Evolutionary conservation across 2,113 vertebrate genomes (phyloP).

Genomic region (Charina bottae): DNA sequence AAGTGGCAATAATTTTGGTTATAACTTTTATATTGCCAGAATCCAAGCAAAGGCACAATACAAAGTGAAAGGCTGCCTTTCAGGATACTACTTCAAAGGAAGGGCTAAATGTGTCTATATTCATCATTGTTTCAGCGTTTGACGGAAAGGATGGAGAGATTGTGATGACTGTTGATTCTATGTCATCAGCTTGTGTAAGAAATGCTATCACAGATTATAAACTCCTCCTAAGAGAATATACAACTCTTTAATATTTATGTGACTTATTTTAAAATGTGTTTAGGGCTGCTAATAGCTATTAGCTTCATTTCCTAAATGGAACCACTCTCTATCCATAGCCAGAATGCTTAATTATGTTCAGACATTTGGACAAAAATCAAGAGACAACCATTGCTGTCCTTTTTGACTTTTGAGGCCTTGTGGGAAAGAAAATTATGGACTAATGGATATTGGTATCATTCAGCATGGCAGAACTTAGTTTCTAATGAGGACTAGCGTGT

Average conservation of each 20-base stretch:
- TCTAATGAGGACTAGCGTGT: background rate
- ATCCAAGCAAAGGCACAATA: background rate
- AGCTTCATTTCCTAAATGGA: background rate
- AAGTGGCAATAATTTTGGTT: background rate
- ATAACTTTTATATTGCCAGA: background rate
- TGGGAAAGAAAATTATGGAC: background rate
- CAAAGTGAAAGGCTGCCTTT: background rate
- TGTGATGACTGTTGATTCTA: background rate
- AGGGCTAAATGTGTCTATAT: background rate
- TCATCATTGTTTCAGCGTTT: too few species aligned
- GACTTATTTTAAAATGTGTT: background rate
- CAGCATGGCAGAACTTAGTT: background rate
- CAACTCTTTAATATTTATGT: background rate
- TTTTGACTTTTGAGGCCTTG: background rate
- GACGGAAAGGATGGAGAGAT: background rate
- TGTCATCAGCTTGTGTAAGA: background rate
- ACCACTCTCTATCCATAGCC: background rate
- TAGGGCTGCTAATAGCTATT: background rate
- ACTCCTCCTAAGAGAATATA: background rate
- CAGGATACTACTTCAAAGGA: background rate
- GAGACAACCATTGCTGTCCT: background rate
- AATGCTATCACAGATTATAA: background rate
- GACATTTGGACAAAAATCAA: background rate
- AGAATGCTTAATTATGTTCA: background rate
- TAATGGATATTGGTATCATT: background rate